phyloP scores from a whole-genome alignment of 53 echinoderm and acorn worm genomes.

The Henricia sp. region DNA sequence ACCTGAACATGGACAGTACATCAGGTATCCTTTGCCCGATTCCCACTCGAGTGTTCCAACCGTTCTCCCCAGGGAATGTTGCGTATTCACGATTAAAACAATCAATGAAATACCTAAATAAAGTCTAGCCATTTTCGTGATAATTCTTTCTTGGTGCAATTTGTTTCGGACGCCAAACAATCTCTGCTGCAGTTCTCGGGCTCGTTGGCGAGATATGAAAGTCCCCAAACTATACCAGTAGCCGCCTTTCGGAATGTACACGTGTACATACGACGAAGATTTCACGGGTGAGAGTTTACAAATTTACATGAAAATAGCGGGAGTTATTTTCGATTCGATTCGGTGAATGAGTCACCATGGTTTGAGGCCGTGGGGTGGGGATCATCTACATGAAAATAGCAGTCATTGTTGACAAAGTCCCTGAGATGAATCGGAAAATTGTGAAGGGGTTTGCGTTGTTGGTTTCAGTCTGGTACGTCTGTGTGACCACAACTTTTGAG shows the following conservation, averaged over 20 bases:
- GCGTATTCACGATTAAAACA: neutral
- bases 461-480: too few relatives aligned
- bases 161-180: neutral
- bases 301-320: constrained; percentile 24
- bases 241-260: constrained; percentile 12
- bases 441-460: too few relatives aligned
- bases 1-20: constrained; percentile 99
- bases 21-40: constrained; percentile 79
- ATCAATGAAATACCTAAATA: constrained; percentile 8
- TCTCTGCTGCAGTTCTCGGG: neutral
- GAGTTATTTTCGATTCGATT: neutral
- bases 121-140: constrained; percentile 26
- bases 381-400: constrained; percentile 9
- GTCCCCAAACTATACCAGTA: neutral
- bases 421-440: too few relatives aligned
- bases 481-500: too few relatives aligned
- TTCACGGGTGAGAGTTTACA: neutral
- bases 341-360: neutral
- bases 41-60: constrained; percentile 78
- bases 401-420: neutral
- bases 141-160: neutral
- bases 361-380: neutral
- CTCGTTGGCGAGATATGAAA: neutral
- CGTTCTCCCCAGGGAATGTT: neutral
- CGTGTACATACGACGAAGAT: constrained; percentile 37